These are phyloP conservation scores for Eumerus sabulonum DNA, from an alignment of 2,888 invertebrate species.

Conservation along the genomic window DNA sequence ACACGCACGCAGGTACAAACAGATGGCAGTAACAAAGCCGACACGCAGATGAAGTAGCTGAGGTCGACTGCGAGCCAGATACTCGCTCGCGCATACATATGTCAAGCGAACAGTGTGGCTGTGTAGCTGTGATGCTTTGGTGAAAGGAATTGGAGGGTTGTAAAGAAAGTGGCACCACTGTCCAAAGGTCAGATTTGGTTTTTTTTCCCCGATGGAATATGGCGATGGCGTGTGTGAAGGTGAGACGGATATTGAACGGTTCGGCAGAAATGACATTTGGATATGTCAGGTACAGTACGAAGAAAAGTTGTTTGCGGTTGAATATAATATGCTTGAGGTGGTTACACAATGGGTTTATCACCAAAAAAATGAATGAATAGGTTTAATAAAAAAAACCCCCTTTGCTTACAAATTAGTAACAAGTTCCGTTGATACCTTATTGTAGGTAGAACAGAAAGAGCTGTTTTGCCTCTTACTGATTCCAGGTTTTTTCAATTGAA, in stretches of 20 bases:
- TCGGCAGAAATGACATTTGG: constrained; percentile 36
- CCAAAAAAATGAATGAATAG: too few species aligned
- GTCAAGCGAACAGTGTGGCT: constrained; percentile 7
- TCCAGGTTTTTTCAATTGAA: too few species aligned
- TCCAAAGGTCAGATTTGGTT: constrained; percentile 61
- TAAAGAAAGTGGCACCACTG: constrained; percentile 53
- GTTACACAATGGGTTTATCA: neutral
- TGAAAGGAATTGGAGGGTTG: constrained; percentile 20
- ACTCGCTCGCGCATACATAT: constrained; percentile 6
- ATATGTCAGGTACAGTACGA: constrained; percentile 25
- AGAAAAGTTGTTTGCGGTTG: neutral
- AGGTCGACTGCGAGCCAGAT: constrained; percentile 27
- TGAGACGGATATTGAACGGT: constrained; percentile 13
- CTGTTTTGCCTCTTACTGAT: too few species aligned
- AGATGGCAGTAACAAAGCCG: too few species aligned
- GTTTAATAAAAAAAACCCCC: too few species aligned
- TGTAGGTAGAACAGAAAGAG: too few species aligned
- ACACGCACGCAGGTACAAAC: too few species aligned
- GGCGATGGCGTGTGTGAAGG: constrained; percentile 3
- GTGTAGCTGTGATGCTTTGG: neutral
- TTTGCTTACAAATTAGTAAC: too few species aligned
- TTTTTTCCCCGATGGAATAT: neutral
- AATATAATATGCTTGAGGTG: neutral
- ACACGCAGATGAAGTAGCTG: neutral
- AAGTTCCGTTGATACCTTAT: too few species aligned